These are phyloP conservation scores for Dynastes grantii DNA, from an alignment of 2,888 invertebrate genomes.

Conservation along the genomic window DNA sequence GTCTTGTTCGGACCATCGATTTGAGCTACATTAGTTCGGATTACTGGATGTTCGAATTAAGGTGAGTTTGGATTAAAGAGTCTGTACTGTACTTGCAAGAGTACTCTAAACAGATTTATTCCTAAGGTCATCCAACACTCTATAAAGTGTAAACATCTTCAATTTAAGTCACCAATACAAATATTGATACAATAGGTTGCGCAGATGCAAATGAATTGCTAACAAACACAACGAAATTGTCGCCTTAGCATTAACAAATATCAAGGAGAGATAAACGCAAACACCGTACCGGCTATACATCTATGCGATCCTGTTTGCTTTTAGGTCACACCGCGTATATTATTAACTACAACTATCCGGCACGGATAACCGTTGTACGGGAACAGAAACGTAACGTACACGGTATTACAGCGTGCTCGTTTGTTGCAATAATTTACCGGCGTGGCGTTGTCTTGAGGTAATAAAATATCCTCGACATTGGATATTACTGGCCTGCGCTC, in stretches of 20 bases:
- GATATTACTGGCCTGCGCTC: slow-evolving; percentile 38
- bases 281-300: no score
- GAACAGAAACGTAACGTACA: slow-evolving; percentile 44
- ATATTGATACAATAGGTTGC: background rate
- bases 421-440: slow-evolving; percentile 41
- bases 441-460: slow-evolving; percentile 43
- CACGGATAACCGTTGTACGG: slow-evolving; percentile 34
- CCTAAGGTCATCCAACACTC: background rate
- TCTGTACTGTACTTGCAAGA: no score
- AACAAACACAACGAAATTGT: slow-evolving; percentile 2
- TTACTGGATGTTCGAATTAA: no score
- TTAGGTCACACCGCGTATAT: slow-evolving; percentile 36
- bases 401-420: slow-evolving; percentile 35
- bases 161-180: background rate
- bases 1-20: no score
- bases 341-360: slow-evolving; percentile 36
- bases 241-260: background rate
- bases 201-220: background rate
- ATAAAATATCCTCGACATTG: slow-evolving; percentile 46
- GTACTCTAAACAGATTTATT: background rate
- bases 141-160: background rate
- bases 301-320: background rate
- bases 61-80: no score
- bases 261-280: background rate
- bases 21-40: no score